Conservation (phyloP, 2,888 invertebrate species). For the Hirudinaria manillensis region DNA sequence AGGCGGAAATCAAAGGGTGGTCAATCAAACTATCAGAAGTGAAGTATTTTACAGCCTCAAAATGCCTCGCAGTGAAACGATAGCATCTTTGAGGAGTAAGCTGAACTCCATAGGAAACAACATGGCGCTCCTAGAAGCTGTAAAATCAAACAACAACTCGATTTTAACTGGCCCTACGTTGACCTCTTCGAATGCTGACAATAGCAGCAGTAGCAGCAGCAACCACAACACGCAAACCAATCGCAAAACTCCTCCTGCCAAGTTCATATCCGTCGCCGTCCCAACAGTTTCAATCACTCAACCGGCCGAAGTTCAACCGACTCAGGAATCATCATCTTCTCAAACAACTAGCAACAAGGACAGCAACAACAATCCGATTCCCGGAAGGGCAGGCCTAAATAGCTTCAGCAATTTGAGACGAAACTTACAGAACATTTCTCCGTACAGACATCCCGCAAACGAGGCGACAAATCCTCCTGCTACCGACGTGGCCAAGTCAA, state of each 20-base stretch:
- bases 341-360: slow-evolving; percentile 1
- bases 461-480: neutral
- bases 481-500: no score
- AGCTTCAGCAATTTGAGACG: slow-evolving; percentile 11
- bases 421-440: slow-evolving; percentile 14
- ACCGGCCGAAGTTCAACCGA: neutral
- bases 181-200: neutral
- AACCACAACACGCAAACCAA: neutral
- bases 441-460: neutral
- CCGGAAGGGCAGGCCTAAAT: neutral
- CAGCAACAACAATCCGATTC: slow-evolving; percentile 6
- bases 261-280: slow-evolving; percentile 4
- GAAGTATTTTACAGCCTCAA: neutral
- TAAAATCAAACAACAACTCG: neutral
- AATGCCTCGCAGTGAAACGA: slow-evolving; percentile 33
- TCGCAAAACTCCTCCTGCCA: slow-evolving; percentile 3
- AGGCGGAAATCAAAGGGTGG: no score
- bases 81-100: slow-evolving; percentile 30
- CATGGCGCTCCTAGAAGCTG: slow-evolving; percentile 15
- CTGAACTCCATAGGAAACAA: slow-evolving; percentile 25
- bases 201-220: neutral
- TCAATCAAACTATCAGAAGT: no score
- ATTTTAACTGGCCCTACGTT: neutral
- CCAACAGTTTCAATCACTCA: slow-evolving; percentile 18
- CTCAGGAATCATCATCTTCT: neutral